Evolutionary conservation across 2,113 vertebrate genomes (phyloP).

Genomic region (Smithornis capensis): DNA sequence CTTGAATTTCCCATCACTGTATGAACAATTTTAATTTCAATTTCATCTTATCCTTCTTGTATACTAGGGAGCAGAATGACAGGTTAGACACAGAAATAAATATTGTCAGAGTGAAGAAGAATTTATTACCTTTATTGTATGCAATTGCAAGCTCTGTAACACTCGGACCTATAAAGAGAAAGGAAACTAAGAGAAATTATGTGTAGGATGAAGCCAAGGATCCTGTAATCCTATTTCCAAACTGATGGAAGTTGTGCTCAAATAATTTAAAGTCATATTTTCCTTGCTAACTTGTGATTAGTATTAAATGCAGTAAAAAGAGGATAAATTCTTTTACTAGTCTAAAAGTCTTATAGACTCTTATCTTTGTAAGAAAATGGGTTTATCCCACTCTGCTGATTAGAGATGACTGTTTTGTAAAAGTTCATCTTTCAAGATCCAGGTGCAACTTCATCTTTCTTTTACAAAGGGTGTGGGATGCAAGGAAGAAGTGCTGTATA

Average conservation of each 20-base stretch:
- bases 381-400: neutral
- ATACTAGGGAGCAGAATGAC: neutral
- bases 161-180: neutral
- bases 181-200: neutral
- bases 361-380: neutral
- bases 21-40: neutral
- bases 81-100: neutral
- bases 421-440: neutral
- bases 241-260: neutral
- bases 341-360: neutral
- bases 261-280: neutral
- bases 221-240: neutral
- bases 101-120: neutral
- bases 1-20: neutral
- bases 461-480: neutral
- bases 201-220: neutral
- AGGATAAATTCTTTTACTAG: neutral
- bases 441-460: neutral
- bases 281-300: neutral
- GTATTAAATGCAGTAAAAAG: neutral
- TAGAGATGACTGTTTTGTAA: neutral
- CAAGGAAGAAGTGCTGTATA: neutral
- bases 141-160: neutral
- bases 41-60: neutral
- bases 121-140: neutral